Conservation (phyloP, 2,888 invertebrate species). For the Cephus nigrinus region DNA sequence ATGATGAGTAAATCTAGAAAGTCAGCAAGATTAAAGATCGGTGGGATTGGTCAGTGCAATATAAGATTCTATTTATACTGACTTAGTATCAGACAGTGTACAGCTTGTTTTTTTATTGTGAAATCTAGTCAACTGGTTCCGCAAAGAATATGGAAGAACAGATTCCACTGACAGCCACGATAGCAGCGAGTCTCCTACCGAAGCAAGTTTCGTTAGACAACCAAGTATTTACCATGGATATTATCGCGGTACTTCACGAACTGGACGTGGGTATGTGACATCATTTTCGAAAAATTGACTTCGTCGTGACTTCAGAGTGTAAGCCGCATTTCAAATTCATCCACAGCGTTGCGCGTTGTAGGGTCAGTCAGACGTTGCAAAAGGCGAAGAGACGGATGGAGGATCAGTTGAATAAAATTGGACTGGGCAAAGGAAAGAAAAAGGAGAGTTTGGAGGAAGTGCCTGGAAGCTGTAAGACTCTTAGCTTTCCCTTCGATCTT, state of each 20-base stretch:
- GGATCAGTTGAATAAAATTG: slow-evolving; percentile 86
- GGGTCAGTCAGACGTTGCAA: slow-evolving; percentile 76
- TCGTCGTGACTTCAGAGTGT: background rate
- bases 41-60: slow-evolving; percentile 75
- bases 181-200: slow-evolving; percentile 69
- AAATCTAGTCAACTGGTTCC: slow-evolving; percentile 70
- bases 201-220: slow-evolving; percentile 68
- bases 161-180: slow-evolving; percentile 70
- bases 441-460: slow-evolving; percentile 91
- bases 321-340: background rate
- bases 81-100: background rate
- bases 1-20: slow-evolving; percentile 62
- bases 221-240: slow-evolving; percentile 66
- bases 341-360: slow-evolving; percentile 38
- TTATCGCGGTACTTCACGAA: slow-evolving; percentile 48
- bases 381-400: slow-evolving; percentile 91
- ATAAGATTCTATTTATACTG: background rate
- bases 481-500: background rate
- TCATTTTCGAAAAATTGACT: background rate
- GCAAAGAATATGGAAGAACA: slow-evolving; percentile 68
- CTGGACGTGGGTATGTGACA: slow-evolving; percentile 51
- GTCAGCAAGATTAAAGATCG: slow-evolving; percentile 73
- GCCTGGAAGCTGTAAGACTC: slow-evolving; percentile 75
- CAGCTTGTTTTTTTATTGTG: slow-evolving; percentile 8
- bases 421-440: slow-evolving; percentile 84